These are phyloP conservation scores for Carassius gibelio DNA, from an alignment of 2,113 vertebrate genomes.

Conservation along the genomic window DNA sequence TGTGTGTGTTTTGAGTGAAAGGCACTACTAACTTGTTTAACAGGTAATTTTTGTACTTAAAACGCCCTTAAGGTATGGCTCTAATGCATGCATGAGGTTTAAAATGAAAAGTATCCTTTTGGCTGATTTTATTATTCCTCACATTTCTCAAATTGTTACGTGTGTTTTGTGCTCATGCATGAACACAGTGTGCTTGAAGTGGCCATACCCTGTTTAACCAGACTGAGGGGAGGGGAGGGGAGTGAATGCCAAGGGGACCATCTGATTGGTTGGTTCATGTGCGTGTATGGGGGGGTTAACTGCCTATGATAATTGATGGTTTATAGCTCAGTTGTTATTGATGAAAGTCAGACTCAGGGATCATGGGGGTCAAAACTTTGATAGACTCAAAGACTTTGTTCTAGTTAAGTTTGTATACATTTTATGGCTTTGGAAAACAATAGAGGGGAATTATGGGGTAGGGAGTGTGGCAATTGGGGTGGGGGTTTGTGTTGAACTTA, in stretches of 20 bases:
- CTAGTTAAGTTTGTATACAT: neutral
- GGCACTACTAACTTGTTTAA: neutral
- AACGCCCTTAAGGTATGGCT: neutral
- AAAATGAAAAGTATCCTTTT: neutral
- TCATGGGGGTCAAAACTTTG: neutral
- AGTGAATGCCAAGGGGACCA: constrained; percentile 39
- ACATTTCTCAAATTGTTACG: neutral
- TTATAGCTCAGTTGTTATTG: constrained; percentile 40
- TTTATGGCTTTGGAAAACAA: constrained; percentile 21
- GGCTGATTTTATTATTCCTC: neutral
- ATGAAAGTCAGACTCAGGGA: neutral
- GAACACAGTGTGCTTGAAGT: constrained; percentile 33
- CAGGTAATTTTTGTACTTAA: neutral
- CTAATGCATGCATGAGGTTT: neutral
- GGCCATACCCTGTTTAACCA: constrained; percentile 45
- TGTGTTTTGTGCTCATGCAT: constrained; percentile 5
- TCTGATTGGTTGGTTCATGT: constrained; percentile 64
- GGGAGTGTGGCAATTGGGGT: neutral
- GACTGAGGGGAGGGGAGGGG: constrained; percentile 48
- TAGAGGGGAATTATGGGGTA: neutral
- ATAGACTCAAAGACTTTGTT: constrained; percentile 18
- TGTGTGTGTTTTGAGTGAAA: neutral
- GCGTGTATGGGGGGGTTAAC: constrained; percentile 58
- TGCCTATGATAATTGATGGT: constrained; percentile 26
- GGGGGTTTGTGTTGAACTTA: neutral